These are phyloP conservation scores for Grapholita molesta DNA, from an alignment of 1,140 invertebrate species.

Conservation along the genomic window DNA sequence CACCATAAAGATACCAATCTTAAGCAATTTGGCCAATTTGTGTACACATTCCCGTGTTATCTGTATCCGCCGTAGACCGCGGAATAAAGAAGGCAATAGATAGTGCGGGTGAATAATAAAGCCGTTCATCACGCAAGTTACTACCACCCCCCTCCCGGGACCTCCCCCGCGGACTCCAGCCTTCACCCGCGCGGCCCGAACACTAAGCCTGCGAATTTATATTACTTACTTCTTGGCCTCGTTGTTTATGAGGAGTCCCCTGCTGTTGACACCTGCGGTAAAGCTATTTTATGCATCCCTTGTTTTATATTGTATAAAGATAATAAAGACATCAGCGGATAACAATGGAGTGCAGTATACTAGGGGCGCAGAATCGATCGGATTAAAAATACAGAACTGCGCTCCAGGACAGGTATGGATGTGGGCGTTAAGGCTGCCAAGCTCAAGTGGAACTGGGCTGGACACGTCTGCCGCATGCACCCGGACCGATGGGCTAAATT, in stretches of 20 bases:
- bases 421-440: too few species aligned
- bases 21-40: background rate
- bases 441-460: too few species aligned
- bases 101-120: slow-evolving; percentile 17
- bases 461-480: too few species aligned
- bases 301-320: background rate
- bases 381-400: too few species aligned
- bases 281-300: background rate
- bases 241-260: background rate
- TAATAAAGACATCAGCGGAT: background rate
- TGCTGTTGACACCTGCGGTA: background rate
- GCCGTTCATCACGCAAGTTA: slow-evolving; percentile 7
- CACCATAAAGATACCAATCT: background rate
- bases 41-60: background rate
- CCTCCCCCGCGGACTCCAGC: background rate
- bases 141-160: background rate
- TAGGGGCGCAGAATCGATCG: too few species aligned
- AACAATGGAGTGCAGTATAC: too few species aligned
- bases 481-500: too few species aligned
- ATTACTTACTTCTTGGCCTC: slow-evolving; percentile 2
- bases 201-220: slow-evolving; percentile 3
- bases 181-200: background rate
- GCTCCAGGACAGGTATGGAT: too few species aligned
- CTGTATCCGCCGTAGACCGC: background rate
- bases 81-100: background rate